phyloP scores from a whole-genome alignment of 92 coral and sea anemone genomes.

The Heteractis magnifica region DNA sequence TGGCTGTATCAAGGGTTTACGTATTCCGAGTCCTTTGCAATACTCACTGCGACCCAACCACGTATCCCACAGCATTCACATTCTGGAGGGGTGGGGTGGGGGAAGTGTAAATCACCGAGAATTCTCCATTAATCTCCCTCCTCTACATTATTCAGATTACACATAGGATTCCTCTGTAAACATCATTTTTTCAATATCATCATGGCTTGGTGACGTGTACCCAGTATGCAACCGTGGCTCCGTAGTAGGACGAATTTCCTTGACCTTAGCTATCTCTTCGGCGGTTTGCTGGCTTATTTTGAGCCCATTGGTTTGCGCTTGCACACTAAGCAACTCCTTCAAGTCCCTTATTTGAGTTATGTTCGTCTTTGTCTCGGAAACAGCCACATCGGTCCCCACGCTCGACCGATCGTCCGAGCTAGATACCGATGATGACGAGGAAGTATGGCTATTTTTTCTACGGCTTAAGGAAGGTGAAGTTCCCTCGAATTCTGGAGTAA shows the following conservation, averaged over 20 bases:
- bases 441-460: constrained; percentile 85
- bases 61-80: no score
- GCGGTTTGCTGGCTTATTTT: constrained; percentile 89
- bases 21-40: no score
- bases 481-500: constrained; percentile 29
- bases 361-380: constrained; percentile 80
- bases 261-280: constrained; percentile 80
- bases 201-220: constrained; percentile 74
- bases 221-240: constrained; percentile 39
- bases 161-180: constrained; percentile 99
- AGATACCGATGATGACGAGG: constrained; percentile 95
- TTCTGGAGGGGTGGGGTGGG: no score
- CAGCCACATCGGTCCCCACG: constrained; percentile 77
- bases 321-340: constrained; percentile 78
- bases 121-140: not conserved
- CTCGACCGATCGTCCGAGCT: constrained; percentile 91
- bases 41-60: no score
- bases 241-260: constrained; percentile 58
- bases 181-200: constrained; percentile 91
- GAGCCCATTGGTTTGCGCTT: constrained; percentile 89
- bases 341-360: constrained; percentile 89
- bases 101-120: not conserved
- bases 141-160: constrained; percentile 12
- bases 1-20: no score
- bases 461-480: constrained; percentile 49